These are phyloP conservation scores for Temnopleurus reevesii DNA, from an alignment of 53 echinoderm and acorn worm genomes.

Conservation along the genomic window DNA sequence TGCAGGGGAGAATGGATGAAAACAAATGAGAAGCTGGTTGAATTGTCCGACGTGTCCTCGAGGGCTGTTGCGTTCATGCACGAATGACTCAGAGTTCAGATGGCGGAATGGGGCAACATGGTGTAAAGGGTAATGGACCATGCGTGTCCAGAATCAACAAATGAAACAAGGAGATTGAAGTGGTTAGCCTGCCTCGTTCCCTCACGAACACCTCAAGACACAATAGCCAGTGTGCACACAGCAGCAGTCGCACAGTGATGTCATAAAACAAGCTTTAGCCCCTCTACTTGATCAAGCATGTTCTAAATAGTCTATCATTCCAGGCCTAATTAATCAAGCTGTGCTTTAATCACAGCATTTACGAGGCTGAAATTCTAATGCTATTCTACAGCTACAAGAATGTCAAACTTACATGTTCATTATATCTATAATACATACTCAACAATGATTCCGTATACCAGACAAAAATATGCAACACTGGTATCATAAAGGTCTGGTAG, in stretches of 20 bases:
- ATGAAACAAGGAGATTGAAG: neutral
- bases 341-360: too few species aligned
- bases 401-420: too few species aligned
- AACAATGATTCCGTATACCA: too few species aligned
- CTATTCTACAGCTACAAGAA: too few species aligned
- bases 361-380: too few species aligned
- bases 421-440: too few species aligned
- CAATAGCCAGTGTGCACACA: neutral
- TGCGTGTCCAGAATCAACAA: constrained; percentile 40
- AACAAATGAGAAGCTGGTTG: constrained; percentile 19
- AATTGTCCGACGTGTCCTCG: neutral
- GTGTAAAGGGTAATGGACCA: neutral
- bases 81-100: neutral
- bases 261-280: neutral
- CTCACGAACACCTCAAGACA: neutral
- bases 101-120: neutral
- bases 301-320: neutral
- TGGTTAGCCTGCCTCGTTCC: neutral
- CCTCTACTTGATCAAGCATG: too few species aligned
- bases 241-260: neutral
- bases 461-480: too few species aligned
- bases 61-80: constrained; percentile 8
- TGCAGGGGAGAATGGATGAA: neutral
- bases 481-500: neutral
- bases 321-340: neutral